Conservation (phyloP, 2,797 vertebrate species). For the Chelmon rostratus region DNA sequence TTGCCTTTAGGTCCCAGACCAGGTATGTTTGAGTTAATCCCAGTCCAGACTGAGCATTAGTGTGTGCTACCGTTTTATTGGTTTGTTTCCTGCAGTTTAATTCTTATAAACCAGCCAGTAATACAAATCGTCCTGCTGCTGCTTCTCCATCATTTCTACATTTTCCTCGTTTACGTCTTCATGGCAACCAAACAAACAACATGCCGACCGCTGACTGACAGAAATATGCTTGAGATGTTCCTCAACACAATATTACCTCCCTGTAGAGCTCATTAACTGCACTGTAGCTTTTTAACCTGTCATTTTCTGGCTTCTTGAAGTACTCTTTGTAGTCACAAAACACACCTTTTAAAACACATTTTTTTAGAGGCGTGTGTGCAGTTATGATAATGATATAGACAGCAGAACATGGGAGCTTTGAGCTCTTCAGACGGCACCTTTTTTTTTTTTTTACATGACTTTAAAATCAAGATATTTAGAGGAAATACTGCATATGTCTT, state of each 20-base stretch:
- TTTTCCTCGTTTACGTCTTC: not conserved
- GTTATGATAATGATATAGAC: slow-evolving; percentile 50
- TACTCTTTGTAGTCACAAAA: slow-evolving; percentile 44
- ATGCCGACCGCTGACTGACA: not conserved
- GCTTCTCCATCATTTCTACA: not conserved
- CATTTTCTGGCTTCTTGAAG: slow-evolving; percentile 48
- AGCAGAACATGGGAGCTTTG: not conserved
- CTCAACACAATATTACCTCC: not conserved
- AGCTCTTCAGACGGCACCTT: not conserved
- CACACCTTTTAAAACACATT: slow-evolving; percentile 45
- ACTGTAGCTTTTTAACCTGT: slow-evolving; percentile 39
- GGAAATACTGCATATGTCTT: not conserved
- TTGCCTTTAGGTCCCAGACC: slow-evolving; percentile 82
- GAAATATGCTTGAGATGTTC: not conserved
- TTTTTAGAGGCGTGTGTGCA: slow-evolving; percentile 31
- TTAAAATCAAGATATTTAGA: not conserved
- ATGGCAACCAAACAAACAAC: slow-evolving; percentile 10
- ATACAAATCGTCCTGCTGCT: not conserved
- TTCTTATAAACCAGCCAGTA: not conserved
- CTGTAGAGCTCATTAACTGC: slow-evolving; percentile 7
- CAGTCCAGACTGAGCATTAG: not conserved
- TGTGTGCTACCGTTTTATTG: not conserved
- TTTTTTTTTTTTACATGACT: slow-evolving; percentile 2
- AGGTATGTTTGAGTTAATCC: slow-evolving; percentile 79
- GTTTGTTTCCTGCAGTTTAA: not conserved